These are phyloP conservation scores for Sebastes nivosus DNA, from an alignment of 2,797 vertebrate species.

Conservation along the genomic window DNA sequence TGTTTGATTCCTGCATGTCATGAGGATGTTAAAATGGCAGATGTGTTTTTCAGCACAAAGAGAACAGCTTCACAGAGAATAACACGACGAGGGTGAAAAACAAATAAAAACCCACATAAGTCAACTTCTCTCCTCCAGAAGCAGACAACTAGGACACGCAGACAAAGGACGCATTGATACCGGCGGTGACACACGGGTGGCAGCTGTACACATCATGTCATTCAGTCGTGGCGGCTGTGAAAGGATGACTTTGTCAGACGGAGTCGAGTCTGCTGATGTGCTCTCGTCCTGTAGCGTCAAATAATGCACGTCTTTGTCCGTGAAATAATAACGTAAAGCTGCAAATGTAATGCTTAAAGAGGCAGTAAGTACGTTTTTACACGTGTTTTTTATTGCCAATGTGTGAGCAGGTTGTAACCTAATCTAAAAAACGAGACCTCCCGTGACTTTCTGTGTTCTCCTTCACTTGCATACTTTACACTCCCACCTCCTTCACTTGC, in stretches of 20 bases:
- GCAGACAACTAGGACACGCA: slow-evolving; percentile 50
- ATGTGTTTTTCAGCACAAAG: slow-evolving; percentile 28
- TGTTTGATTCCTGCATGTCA: background rate
- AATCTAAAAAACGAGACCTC: too few relatives aligned
- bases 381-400: too few relatives aligned
- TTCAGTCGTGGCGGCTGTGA: slow-evolving; percentile 54
- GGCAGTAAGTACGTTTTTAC: too few relatives aligned
- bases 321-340: slow-evolving; percentile 8
- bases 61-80: slow-evolving; percentile 22
- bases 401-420: too few relatives aligned
- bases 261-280: slow-evolving; percentile 32
- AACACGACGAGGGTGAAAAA: slow-evolving; percentile 35
- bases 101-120: slow-evolving; percentile 56
- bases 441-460: too few relatives aligned
- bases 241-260: slow-evolving; percentile 60
- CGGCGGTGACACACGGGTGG: slow-evolving; percentile 63
- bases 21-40: slow-evolving; percentile 16
- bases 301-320: slow-evolving; percentile 19
- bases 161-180: slow-evolving; percentile 70
- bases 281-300: slow-evolving; percentile 22
- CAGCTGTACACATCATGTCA: slow-evolving; percentile 70
- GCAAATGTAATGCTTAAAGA: background rate
- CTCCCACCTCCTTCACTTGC: background rate
- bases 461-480: background rate
- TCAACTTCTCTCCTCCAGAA: slow-evolving; percentile 52